These are phyloP conservation scores for Seladonia tumulorum DNA, from an alignment of 2,888 invertebrate genomes.

Conservation along the genomic window DNA sequence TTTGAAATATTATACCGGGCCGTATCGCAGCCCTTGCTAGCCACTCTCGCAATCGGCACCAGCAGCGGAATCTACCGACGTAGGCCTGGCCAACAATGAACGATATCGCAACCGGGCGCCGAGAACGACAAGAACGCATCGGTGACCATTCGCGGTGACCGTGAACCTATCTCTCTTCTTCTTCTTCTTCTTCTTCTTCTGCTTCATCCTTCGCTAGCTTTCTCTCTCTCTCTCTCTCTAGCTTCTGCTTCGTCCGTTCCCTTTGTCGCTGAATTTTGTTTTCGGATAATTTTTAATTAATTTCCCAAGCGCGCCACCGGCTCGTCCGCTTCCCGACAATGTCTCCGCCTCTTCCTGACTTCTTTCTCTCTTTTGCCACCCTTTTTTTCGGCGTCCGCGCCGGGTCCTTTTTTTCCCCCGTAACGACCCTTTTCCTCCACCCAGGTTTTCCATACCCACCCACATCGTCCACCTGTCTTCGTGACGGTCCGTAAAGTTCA, in stretches of 20 bases:
- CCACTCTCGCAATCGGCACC: slow-evolving; percentile 27
- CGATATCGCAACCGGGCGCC: slow-evolving; percentile 63
- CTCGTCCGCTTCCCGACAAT: slow-evolving; percentile 15
- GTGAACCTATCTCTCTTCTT: slow-evolving; percentile 1
- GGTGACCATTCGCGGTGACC: slow-evolving; percentile 2
- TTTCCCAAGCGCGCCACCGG: slow-evolving; percentile 54
- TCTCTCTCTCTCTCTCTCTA: background rate
- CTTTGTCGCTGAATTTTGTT: slow-evolving; percentile 72
- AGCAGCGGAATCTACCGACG: background rate
- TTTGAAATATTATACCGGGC: slow-evolving; percentile 81
- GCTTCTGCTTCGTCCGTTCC: slow-evolving; percentile 10
- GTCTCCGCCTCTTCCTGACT: slow-evolving; percentile 41
- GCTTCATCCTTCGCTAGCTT: background rate
- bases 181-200: background rate
- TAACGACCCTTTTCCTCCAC: slow-evolving; percentile 24
- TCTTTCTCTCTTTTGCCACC: slow-evolving; percentile 30
- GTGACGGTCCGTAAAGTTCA: slow-evolving; percentile 48
- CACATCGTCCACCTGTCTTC: slow-evolving; percentile 35
- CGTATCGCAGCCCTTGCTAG: slow-evolving; percentile 73
- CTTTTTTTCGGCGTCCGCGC: slow-evolving; percentile 27
- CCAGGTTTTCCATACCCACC: background rate
- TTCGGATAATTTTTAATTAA: slow-evolving; percentile 79
- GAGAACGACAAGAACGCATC: slow-evolving; percentile 16
- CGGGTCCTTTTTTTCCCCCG: background rate
- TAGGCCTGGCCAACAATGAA: slow-evolving; percentile 69